These are phyloP conservation scores for Choloepus hoffmanni DNA, from an alignment of 2,113 vertebrate species.

Conservation along the genomic window DNA sequence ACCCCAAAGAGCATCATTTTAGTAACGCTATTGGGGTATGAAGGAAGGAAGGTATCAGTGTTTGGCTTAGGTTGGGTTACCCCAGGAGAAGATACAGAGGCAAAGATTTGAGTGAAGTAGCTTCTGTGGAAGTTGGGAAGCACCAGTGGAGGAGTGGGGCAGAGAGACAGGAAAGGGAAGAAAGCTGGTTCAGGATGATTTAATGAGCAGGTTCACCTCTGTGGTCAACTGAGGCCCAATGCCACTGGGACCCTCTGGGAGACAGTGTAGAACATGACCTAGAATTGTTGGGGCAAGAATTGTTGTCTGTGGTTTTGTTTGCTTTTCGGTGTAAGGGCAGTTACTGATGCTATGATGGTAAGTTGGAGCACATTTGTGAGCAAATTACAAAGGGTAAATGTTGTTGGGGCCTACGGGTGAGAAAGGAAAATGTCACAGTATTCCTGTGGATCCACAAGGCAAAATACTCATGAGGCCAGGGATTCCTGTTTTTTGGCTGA, in stretches of 20 bases:
- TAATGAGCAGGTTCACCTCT: not conserved
- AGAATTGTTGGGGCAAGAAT: not conserved
- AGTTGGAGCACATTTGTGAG: not conserved
- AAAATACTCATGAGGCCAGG: too few relatives aligned
- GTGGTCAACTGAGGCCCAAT: not conserved
- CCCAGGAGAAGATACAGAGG: not conserved
- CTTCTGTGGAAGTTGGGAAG: not conserved
- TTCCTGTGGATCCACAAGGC: not conserved
- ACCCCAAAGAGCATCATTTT: not conserved
- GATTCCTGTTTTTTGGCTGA: too few relatives aligned
- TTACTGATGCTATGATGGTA: not conserved
- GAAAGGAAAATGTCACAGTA: not conserved
- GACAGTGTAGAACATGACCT: not conserved
- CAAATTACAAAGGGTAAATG: not conserved
- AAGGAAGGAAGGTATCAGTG: not conserved
- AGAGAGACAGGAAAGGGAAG: not conserved
- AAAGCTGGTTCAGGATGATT: not conserved
- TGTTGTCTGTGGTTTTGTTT: not conserved
- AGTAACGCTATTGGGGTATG: not conserved
- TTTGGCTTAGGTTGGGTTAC: not conserved
- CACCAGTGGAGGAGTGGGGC: not conserved
- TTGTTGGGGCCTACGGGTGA: not conserved
- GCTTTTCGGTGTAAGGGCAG: not conserved
- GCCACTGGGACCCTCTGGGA: too few relatives aligned
- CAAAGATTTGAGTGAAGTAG: not conserved